phyloP scores from a whole-genome alignment of 2,888 invertebrate species.

The Hydraecia micacea region DNA sequence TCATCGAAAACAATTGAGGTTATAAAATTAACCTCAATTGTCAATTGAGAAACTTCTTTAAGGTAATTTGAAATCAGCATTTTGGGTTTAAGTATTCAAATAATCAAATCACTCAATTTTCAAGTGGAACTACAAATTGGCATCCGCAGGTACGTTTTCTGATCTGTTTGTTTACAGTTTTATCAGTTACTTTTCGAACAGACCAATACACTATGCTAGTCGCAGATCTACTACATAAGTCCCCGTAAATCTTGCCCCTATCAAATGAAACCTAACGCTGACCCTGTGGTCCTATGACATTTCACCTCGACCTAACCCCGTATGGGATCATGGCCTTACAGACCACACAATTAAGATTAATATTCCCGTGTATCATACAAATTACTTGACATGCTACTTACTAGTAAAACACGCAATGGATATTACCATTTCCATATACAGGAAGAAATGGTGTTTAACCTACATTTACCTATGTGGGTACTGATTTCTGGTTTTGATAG shows the following conservation, averaged over 20 bases:
- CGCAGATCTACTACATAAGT: background rate
- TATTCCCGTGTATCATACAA: slow-evolving; percentile 20
- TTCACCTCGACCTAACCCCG: slow-evolving; percentile 27
- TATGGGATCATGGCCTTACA: slow-evolving; percentile 25
- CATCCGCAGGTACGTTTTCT: background rate
- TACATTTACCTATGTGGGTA: background rate
- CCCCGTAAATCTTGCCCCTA: slow-evolving; percentile 9
- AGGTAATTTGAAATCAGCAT: background rate
- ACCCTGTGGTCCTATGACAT: slow-evolving; percentile 30
- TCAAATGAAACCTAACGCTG: slow-evolving; percentile 47
- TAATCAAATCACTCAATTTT: background rate
- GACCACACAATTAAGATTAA: slow-evolving; percentile 40
- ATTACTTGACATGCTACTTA: slow-evolving; percentile 19
- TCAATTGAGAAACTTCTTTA: background rate
- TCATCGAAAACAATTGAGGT: background rate
- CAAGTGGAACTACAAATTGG: background rate
- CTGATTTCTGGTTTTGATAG: background rate
- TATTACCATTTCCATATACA: slow-evolving; percentile 37
- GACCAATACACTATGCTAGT: background rate
- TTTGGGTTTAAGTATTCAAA: background rate
- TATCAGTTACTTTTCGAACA: background rate
- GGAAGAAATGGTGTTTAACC: slow-evolving; percentile 14
- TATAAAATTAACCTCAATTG: background rate
- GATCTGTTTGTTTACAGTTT: background rate
- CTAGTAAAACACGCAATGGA: slow-evolving; percentile 35